Base-by-base conservation (phyloP, 2,888 invertebrate species). In the Syrista parreyssii region DNA sequence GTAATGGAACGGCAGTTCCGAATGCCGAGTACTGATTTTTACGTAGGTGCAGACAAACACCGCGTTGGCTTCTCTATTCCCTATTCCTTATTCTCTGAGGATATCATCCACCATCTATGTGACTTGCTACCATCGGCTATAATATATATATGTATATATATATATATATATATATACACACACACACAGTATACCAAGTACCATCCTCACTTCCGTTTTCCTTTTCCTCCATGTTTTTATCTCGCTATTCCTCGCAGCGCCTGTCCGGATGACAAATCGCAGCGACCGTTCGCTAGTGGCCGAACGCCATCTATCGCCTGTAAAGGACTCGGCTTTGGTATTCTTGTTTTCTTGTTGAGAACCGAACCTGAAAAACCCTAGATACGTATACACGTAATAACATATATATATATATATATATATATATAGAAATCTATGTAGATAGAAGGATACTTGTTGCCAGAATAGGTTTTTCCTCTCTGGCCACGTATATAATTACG, bases 231-330 rank as follows among this genome's bases (percentile, higher is more conserved):
- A 9, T 9, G 31, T 71, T 71, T 71, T 71, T 71, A 71, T 71
- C 71, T 32, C 31, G 71, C 71, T 15, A 15, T 31, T 71, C 31
- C 31, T 71, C 15, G 71, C 1, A 71, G 12, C 71, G 32, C 71
- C 71, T 31, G 71, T 71, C 71, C 71, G 71, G 31, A 71, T 71
- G 71, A 71, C 71, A 71, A 71, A 71, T 71, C 31, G 71, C 71
- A 71, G 32, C 71, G 71, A 32, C 55, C 23, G 55, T 23, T 23
- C 55, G 23, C 23, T 55, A 55, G 55, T 23, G 55, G 23, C 55
- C 23, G 55, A 55, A 55, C 55, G 55, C 55, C 55, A 55, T 55
- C 55, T 55, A 55, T 55, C 55, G 55, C 55, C 23, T 9, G 55
- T 55, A 55, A 55, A 55, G 23, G 55, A 23, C 23, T 23, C 23